phyloP scores from a whole-genome alignment of 2,797 vertebrate genomes.

The Cossypha dichroa region DNA sequence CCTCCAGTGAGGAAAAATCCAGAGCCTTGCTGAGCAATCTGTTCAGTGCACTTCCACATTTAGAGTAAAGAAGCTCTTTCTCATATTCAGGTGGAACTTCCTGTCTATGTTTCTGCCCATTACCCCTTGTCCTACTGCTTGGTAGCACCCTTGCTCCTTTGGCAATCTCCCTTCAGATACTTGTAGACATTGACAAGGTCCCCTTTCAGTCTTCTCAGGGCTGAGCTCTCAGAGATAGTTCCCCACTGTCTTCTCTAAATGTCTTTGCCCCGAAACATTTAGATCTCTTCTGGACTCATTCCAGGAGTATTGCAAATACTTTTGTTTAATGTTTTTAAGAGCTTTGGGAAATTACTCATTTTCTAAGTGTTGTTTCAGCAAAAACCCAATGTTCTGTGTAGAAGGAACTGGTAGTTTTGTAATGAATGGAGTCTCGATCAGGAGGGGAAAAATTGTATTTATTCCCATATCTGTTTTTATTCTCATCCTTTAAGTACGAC shows the following conservation, averaged over 20 bases:
- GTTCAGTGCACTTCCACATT: accelerated
- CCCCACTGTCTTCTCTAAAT: accelerated
- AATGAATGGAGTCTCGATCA: background rate
- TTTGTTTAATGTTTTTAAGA: background rate
- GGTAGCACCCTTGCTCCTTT: background rate
- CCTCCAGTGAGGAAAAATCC: background rate
- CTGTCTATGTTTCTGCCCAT: background rate
- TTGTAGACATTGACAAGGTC: too few relatives aligned
- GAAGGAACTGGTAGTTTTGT: background rate
- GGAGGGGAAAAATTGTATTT: background rate
- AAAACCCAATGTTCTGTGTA: background rate
- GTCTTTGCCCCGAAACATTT: background rate
- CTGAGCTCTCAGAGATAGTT: background rate
- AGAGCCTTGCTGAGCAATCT: background rate
- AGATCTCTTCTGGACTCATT: background rate
- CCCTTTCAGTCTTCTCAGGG: background rate
- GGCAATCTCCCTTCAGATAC: background rate
- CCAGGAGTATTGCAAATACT: background rate
- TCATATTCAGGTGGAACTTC: background rate
- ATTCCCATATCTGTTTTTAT: background rate
- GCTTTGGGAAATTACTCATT: background rate
- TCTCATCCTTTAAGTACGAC: background rate
- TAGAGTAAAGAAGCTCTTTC: background rate
- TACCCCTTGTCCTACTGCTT: background rate
- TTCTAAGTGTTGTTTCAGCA: background rate